Evolutionary conservation across 1,140 invertebrate species (phyloP).

Genomic region (Megathymus violae): DNA sequence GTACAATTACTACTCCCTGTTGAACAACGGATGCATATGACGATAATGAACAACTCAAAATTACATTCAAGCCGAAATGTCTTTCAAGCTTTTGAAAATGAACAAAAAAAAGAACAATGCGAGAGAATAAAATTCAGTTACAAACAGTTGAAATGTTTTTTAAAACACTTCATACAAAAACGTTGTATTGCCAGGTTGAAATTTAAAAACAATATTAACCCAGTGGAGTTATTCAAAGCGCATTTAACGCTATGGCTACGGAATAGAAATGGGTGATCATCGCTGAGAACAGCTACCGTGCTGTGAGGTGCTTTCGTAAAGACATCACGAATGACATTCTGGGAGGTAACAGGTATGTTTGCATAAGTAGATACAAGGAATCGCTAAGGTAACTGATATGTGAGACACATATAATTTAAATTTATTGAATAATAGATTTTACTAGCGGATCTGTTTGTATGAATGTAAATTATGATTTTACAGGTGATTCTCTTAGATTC

Average conservation of each 20-base stretch:
- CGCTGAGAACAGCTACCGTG: conserved; percentile 64
- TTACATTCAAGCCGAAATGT: background rate
- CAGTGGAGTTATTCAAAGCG: conserved; percentile 66
- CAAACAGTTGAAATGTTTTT: conserved; percentile 34
- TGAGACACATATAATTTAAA: conserved; percentile 33
- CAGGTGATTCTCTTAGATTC: too few relatives aligned
- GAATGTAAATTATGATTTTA: conserved; percentile 14
- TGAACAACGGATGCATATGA: background rate
- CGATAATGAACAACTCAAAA: background rate
- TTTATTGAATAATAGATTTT: conserved; percentile 28
- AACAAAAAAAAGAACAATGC: background rate
- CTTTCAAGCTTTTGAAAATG: background rate
- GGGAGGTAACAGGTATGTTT: conserved; percentile 57
- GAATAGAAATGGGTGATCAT: conserved; percentile 70
- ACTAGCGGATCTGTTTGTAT: conserved; percentile 21
- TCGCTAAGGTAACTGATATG: conserved; percentile 28
- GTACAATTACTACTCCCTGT: too few relatives aligned
- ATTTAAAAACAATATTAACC: conserved; percentile 59
- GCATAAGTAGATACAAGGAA: conserved; percentile 32
- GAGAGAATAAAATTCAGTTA: conserved; percentile 19
- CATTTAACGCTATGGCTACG: conserved; percentile 55
- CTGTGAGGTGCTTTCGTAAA: conserved; percentile 49
- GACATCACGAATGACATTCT: conserved; percentile 62
- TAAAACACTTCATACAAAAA: conserved; percentile 39
- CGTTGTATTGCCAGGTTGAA: conserved; percentile 40